Percentiles rank a stretch among this genome's conserved stretches.
These are phyloP conservation scores for Antennarius maculatus DNA, from an alignment of 2,797 vertebrate species.

Conservation along the genomic window DNA sequence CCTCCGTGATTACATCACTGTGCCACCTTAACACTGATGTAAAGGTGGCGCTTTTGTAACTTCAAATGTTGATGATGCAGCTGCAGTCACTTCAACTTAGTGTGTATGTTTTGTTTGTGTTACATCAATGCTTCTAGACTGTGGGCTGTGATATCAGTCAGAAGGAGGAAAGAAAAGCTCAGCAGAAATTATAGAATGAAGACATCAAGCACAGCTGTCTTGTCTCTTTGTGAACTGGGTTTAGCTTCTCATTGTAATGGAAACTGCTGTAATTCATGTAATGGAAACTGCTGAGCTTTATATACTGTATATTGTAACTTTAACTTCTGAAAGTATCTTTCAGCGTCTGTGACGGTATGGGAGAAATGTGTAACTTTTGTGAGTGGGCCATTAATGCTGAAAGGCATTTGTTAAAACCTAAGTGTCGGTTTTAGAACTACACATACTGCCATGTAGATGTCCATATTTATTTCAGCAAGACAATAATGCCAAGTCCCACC, in stretches of 20 bases:
- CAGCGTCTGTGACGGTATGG: too few species aligned
- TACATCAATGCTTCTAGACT: conserved; percentile 34
- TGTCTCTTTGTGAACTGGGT: background rate
- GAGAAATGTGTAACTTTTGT: too few species aligned
- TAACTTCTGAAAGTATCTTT: too few species aligned
- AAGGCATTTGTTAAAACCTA: too few species aligned
- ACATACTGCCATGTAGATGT: too few species aligned
- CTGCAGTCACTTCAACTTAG: conserved; percentile 4
- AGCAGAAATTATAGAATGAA: conserved; percentile 39
- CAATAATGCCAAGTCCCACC: too few species aligned
- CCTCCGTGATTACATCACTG: too few species aligned
- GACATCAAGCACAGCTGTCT: background rate
- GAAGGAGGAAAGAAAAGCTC: conserved; percentile 41
- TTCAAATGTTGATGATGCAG: conserved; percentile 53
- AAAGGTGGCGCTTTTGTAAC: conserved; percentile 21
- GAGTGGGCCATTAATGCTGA: too few species aligned
- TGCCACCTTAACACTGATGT: too few species aligned
- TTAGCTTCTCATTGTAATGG: conserved; percentile 5
- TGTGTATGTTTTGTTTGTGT: conserved; percentile 16
- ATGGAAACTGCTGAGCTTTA: background rate
- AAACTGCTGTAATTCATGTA: background rate
- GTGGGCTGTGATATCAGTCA: conserved; percentile 35
- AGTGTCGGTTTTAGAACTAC: too few species aligned
- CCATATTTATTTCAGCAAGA: too few species aligned
- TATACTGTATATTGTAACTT: too few species aligned